Percentiles rank a stretch among this genome's conserved stretches.
Evolutionary conservation across 1,140 invertebrate genomes (phyloP).

Genomic region (Proctacanthus coquilletti): DNA sequence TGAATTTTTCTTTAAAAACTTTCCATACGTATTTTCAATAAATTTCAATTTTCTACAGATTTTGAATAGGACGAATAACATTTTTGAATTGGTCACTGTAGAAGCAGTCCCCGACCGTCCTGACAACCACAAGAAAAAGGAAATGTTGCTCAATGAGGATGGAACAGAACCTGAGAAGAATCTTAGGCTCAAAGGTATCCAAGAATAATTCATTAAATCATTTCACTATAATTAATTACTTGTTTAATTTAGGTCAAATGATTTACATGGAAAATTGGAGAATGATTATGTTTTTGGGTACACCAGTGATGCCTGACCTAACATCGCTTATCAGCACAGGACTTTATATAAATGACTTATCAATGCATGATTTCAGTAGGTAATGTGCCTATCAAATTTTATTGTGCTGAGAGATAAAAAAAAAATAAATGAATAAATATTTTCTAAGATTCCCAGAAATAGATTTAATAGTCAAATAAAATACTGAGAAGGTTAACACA

Average conservation of each 20-base stretch:
- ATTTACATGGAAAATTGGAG: conserved; percentile 96
- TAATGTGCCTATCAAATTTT: conserved; percentile 21
- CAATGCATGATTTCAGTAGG: conserved; percentile 95
- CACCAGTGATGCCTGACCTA: conserved; percentile 87
- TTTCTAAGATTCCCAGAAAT: too few species aligned
- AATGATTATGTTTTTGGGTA: conserved; percentile 91
- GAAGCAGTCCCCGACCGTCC: conserved; percentile 55
- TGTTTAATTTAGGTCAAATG: conserved; percentile 69
- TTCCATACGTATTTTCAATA: not conserved
- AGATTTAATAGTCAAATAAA: too few species aligned
- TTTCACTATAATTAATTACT: not conserved
- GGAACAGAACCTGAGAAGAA: conserved; percentile 48
- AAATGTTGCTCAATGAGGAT: conserved; percentile 45
- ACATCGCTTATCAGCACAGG: conserved; percentile 73
- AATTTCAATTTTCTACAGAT: conserved; percentile 43
- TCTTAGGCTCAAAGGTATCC: conserved; percentile 63
- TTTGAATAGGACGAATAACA: conserved; percentile 84
- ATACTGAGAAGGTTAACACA: too few species aligned
- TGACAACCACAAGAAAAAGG: conserved; percentile 39
- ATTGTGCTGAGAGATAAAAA: not conserved
- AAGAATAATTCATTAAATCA: not conserved
- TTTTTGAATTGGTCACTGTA: conserved; percentile 84
- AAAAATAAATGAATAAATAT: not conserved
- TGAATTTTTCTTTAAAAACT: not conserved
- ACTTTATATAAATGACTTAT: conserved; percentile 92